Evolutionary conservation across 2,888 invertebrate species (phyloP).

Genomic region (Achlya flavicornis): DNA sequence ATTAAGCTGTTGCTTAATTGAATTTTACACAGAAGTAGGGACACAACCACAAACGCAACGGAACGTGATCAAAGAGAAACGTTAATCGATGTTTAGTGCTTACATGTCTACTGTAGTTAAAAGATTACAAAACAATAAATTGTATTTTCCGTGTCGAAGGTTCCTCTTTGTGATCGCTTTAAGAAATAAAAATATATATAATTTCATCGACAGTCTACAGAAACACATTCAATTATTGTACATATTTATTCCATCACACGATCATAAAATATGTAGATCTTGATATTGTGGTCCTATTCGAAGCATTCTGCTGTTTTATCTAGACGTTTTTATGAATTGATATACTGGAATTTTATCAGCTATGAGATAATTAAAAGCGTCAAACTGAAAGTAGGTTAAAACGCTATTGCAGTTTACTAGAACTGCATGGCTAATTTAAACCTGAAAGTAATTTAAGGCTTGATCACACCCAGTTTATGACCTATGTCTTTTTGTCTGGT

Average conservation of each 20-base stretch:
- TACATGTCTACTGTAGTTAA: not conserved
- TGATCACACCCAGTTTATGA: constrained; percentile 4
- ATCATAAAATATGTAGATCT: not conserved
- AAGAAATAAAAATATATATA: no score
- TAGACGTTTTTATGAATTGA: no score
- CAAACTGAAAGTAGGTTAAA: constrained; percentile 1
- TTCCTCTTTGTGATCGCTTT: no score
- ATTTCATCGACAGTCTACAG: no score
- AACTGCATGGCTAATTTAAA: constrained; percentile 6
- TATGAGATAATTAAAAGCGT: constrained; percentile 11
- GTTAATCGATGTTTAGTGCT: not conserved
- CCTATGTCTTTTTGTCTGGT: not conserved
- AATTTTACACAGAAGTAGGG: constrained; percentile 26
- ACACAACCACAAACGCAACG: constrained; percentile 17
- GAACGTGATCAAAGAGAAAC: constrained; percentile 37
- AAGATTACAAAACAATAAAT: no score
- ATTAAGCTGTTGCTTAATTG: constrained; percentile 34
- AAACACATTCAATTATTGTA: no score
- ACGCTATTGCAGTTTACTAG: not conserved
- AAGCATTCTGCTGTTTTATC: not conserved
- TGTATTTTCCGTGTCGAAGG: no score
- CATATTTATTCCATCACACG: not conserved
- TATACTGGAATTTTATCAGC: not conserved
- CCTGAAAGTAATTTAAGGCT: constrained; percentile 17
- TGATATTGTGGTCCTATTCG: not conserved